Evolutionary conservation across 2,797 vertebrate genomes (phyloP), one percentile per base, ranked within the genome.

Genomic region (Crocidura indochinensis): DNA sequence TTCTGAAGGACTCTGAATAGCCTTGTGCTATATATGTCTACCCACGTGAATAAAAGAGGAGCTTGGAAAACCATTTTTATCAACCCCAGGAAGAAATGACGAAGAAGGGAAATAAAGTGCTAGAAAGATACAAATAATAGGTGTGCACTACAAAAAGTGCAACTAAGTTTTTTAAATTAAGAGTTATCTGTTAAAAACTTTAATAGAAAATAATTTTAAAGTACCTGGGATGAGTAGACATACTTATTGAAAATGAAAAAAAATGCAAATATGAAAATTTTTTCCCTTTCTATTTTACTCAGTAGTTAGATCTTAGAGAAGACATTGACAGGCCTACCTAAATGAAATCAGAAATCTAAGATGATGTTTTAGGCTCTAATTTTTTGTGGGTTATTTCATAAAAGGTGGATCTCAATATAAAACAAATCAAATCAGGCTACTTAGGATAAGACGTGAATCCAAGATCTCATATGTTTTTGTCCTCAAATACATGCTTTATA

Each of bases 171-270:
- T 26, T 29, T 51, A 69, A 14, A 53, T 64, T 6, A 87, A 74
- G 65, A 49, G 20, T 26, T 85, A 73, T 10, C 65, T 68, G 60
- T 73, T 87, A 47, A 60, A 72, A 80, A 8, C 67, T 68, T 91
- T 74, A 64, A 84, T 73, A 24, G 44, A 60, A 56, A 88, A 91
- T 88, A 71, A 51, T 82, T 85, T 92, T 85, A 91, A 90, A 83
- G 73, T 71, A 51, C 31, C 49, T 91, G 80, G 26, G 46, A 87
- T 46, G 77, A 20, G 22, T n/a, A 71, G 69, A 84, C 29, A 62
- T 83, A 85, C 31, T 72, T 93, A 56, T 60, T 86, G 38, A 90
- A 27, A 60, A 44, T 74, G 27, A 80, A 47, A 10, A 67, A 8
- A 44, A 91, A 72, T 47, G 31, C 20, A 15, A 75, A 82, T 65